phyloP scores from a whole-genome alignment of 1,140 invertebrate genomes.

The Anthonomus grandis region DNA sequence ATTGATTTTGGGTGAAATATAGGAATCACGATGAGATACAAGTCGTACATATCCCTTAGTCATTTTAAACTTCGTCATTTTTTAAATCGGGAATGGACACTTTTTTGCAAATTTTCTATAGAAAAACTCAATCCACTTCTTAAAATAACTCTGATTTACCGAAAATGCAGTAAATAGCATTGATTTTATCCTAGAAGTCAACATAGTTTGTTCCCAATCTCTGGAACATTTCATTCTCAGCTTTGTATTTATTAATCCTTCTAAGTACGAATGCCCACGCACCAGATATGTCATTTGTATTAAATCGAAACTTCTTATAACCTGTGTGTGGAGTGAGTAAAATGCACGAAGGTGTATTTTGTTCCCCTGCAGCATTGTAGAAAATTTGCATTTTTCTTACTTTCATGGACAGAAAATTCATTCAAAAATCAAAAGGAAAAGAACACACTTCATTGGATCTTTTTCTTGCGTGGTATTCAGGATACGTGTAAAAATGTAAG shows the following conservation, averaged over 20 bases:
- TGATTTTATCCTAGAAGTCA: background rate
- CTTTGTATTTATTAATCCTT: no score
- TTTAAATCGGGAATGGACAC: background rate
- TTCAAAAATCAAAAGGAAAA: no score
- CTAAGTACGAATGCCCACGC: no score
- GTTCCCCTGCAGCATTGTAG: conserved; percentile 7
- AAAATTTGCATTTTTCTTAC: conserved; percentile 1
- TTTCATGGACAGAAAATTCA: background rate
- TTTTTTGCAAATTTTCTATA: background rate
- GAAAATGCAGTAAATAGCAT: no score
- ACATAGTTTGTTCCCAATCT: background rate
- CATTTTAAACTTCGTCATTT: background rate
- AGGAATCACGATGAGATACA: background rate
- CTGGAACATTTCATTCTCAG: no score
- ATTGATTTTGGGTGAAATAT: background rate
- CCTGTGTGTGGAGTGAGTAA: background rate
- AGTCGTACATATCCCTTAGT: background rate
- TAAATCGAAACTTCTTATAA: conserved; percentile 3
- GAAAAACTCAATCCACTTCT: background rate
- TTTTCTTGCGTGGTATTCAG: conserved; percentile 11
- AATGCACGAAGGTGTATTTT: conserved; percentile 12
- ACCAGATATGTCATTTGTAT: conserved; percentile 6
- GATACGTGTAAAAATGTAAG: conserved; percentile 10
- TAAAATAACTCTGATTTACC: background rate
- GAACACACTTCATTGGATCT: background rate